These are phyloP conservation scores for Antheraea assamensis DNA, from an alignment of 2,888 invertebrate species.

Conservation along the genomic window DNA sequence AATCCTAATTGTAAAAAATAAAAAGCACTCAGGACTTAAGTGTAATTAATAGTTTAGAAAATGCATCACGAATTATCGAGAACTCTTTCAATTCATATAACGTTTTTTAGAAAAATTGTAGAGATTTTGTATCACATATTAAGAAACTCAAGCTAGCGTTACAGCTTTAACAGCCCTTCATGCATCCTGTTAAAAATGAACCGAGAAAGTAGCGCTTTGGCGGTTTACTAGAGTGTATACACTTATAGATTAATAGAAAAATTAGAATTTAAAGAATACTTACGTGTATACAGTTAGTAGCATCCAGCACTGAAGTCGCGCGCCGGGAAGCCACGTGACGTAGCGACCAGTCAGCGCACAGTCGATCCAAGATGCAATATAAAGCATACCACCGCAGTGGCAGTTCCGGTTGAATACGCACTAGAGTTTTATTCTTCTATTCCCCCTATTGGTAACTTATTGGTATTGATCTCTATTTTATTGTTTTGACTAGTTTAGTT, in stretches of 20 bases:
- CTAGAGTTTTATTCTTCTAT: slow-evolving; percentile 48
- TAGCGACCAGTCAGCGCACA: slow-evolving; percentile 83
- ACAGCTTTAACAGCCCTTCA: not conserved
- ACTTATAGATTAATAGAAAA: not conserved
- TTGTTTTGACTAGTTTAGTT: slow-evolving; percentile 70
- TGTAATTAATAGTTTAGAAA: not conserved
- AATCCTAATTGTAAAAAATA: not conserved
- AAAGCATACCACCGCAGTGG: slow-evolving; percentile 81
- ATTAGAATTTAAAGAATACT: slow-evolving; percentile 57
- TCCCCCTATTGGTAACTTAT: slow-evolving; percentile 69
- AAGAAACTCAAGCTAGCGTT: not conserved
- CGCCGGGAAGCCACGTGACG: slow-evolving; percentile 83
- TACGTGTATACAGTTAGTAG: slow-evolving; percentile 87
- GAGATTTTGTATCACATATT: not conserved
- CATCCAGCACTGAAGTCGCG: slow-evolving; percentile 85
- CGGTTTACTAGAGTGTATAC: not conserved
- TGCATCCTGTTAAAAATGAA: not conserved
- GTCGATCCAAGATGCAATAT: slow-evolving; percentile 81
- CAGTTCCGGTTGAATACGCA: slow-evolving; percentile 55
- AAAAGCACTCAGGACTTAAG: not conserved
- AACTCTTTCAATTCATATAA: not conserved
- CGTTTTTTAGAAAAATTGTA: too few relatives aligned
- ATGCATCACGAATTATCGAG: not conserved
- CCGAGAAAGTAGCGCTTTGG: not conserved
- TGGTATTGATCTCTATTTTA: slow-evolving; percentile 50